These are phyloP conservation scores for Akabosia matsudoensis DNA, from an alignment of 1,140 invertebrate genomes.

Conservation along the genomic window DNA sequence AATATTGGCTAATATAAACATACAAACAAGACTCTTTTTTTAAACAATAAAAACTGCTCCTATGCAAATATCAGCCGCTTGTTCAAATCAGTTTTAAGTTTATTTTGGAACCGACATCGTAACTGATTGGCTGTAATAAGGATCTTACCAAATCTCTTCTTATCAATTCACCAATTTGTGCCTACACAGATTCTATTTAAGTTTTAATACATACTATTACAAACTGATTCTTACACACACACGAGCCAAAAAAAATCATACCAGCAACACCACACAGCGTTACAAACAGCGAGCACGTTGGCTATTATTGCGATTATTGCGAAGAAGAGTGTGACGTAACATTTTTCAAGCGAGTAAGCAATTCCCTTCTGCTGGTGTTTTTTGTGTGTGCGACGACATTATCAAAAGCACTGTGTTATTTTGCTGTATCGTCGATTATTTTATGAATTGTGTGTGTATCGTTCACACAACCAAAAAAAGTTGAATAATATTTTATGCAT, in stretches of 20 bases:
- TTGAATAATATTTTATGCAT: not conserved
- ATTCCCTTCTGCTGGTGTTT: not conserved
- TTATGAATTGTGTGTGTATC: not conserved
- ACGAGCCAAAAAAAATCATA: not conserved
- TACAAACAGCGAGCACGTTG: slow-evolving; percentile 31
- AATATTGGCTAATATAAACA: slow-evolving; percentile 5
- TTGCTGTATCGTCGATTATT: not conserved
- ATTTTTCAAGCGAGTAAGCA: slow-evolving; percentile 25
- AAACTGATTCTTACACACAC: not conserved
- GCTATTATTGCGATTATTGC: slow-evolving; percentile 44
- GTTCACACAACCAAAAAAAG: not conserved
- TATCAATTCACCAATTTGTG: not conserved
- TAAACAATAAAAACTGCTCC: too few relatives aligned
- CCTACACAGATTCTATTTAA: not conserved
- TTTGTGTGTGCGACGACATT: slow-evolving; percentile 45
- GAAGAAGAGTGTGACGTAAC: slow-evolving; percentile 46
- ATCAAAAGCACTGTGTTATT: not conserved
- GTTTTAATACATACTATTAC: too few relatives aligned
- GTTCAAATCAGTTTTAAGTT: too few relatives aligned
- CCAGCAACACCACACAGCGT: not conserved
- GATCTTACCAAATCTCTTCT: not conserved
- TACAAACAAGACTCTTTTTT: too few relatives aligned
- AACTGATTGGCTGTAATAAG: too few relatives aligned
- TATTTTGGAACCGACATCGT: too few relatives aligned
- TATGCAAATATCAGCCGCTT: too few relatives aligned